A percentile compares a stretch with the other conserved stretches of the same genome.
Conservation (phyloP, 2,797 vertebrate species). For the Typhlichthys subterraneus region DNA sequence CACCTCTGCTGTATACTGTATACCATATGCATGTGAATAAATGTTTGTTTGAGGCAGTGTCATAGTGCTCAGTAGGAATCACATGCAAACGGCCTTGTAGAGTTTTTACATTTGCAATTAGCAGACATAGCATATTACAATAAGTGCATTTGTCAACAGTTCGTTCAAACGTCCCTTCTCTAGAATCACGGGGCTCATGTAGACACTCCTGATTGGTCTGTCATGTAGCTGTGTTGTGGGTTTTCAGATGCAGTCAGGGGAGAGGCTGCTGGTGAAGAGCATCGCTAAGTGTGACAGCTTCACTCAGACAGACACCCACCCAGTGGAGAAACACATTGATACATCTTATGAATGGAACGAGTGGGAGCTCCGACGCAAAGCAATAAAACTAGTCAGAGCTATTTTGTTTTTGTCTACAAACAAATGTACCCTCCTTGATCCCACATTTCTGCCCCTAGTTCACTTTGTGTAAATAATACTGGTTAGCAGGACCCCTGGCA, state of each 20-base stretch:
- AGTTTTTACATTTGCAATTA: too few relatives aligned
- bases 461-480: not conserved
- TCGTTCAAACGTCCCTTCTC: too few relatives aligned
- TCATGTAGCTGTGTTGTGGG: not conserved
- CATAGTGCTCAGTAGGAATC: not conserved
- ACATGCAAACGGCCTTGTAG: not conserved
- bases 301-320: slow-evolving; percentile 91
- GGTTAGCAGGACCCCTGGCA: too few relatives aligned
- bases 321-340: slow-evolving; percentile 83
- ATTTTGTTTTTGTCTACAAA: not conserved
- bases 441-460: not conserved
- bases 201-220: not conserved
- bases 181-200: not conserved
- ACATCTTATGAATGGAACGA: slow-evolving; percentile 93
- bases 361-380: slow-evolving; percentile 91
- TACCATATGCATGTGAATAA: not conserved
- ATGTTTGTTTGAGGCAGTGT: not conserved
- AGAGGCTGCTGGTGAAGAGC: slow-evolving; percentile 64
- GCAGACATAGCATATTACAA: too few relatives aligned
- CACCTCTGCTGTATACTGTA: too few relatives aligned
- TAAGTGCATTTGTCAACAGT: too few relatives aligned
- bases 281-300: slow-evolving; percentile 75
- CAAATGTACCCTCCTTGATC: not conserved
- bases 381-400: slow-evolving; percentile 88
- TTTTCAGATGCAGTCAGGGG: slow-evolving; percentile 71